A percentile compares a stretch with the other conserved stretches of the same genome.
Conservation (phyloP, 2,113 vertebrate genomes). For the Recurvirostra avosetta region DNA sequence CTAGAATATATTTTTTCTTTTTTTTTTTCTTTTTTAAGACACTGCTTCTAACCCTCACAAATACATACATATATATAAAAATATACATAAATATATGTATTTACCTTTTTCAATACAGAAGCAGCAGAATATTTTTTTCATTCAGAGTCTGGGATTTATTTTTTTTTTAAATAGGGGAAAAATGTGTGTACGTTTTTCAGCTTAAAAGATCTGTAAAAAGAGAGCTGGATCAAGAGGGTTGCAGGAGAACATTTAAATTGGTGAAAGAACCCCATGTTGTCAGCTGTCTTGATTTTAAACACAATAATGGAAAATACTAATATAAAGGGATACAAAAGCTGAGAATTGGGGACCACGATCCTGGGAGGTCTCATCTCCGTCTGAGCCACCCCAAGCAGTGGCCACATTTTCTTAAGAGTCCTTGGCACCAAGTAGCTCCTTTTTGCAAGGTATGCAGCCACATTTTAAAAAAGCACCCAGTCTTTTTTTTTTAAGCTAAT, state of each 20-base stretch:
- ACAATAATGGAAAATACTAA: not conserved
- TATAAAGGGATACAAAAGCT: not conserved
- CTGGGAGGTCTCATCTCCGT: not conserved
- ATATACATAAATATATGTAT: not conserved
- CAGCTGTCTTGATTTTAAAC: not conserved
- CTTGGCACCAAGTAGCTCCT: not conserved
- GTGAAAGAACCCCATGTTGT: not conserved
- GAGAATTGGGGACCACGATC: not conserved
- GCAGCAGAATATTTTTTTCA: not conserved
- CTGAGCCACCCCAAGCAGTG: not conserved
- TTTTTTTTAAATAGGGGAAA: not conserved
- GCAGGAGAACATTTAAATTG: not conserved
- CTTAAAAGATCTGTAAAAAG: not conserved
- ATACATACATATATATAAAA: not conserved
- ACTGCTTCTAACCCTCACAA: not conserved
- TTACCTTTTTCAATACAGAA: not conserved
- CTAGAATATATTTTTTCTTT: not conserved
- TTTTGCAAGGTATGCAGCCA: accelerated
- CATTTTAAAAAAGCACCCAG: not conserved
- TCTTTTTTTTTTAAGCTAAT: not conserved
- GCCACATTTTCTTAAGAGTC: not conserved
- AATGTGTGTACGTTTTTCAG: not conserved
- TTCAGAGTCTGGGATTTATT: not conserved
- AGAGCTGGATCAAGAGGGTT: not conserved
- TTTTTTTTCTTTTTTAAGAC: not conserved